Evolutionary conservation across 2,888 invertebrate genomes (phyloP).

Genomic region (Crossocerus cetratus): DNA sequence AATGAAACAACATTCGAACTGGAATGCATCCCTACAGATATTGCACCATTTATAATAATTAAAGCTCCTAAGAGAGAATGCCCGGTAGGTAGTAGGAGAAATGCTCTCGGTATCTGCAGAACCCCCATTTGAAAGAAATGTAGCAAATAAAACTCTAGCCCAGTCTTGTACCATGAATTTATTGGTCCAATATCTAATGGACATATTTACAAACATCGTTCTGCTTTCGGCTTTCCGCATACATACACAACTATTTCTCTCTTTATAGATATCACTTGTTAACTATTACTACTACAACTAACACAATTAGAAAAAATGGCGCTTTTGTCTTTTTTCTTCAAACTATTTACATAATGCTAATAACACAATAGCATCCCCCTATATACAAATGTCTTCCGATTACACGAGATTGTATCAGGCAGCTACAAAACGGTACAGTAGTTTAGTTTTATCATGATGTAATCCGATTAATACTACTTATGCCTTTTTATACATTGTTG

Average conservation of each 20-base stretch:
- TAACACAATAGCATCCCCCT: too few species aligned
- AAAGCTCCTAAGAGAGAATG: slow-evolving; percentile 57
- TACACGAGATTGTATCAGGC: not conserved
- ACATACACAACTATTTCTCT: too few species aligned
- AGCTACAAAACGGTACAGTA: not conserved
- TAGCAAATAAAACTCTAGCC: not conserved
- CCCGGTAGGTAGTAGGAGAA: slow-evolving; percentile 64
- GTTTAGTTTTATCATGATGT: not conserved
- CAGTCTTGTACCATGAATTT: not conserved
- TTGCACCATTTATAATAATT: slow-evolving; percentile 60
- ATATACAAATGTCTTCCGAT: too few species aligned
- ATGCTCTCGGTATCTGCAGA: slow-evolving; percentile 61
- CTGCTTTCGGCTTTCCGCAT: too few species aligned
- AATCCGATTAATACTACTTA: slow-evolving; percentile 9
- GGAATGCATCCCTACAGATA: slow-evolving; percentile 77
- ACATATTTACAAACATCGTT: not conserved
- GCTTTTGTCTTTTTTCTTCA: not conserved
- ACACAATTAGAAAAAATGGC: slow-evolving; percentile 31
- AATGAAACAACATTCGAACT: slow-evolving; percentile 81
- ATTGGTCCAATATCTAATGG: not conserved
- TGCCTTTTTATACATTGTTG: not conserved
- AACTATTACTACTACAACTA: not conserved
- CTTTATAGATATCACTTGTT: too few species aligned
- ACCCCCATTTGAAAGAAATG: slow-evolving; percentile 5
- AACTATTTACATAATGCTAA: not conserved